These are phyloP conservation scores for Taeniopygia guttata DNA, from an alignment of 2,797 vertebrate species.

Conservation along the genomic window DNA sequence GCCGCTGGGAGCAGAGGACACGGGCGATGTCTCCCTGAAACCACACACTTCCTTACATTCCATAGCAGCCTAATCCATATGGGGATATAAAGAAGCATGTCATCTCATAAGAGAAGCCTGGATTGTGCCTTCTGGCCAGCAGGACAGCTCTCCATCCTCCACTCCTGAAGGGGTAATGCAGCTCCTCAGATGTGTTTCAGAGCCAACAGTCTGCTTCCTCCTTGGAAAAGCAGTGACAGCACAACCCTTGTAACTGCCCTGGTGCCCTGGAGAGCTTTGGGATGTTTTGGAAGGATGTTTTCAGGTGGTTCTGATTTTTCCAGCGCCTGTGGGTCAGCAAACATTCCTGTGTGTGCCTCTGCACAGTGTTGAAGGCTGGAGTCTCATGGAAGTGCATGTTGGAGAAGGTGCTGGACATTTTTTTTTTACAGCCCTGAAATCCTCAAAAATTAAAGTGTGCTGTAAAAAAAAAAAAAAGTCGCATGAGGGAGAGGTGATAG, in stretches of 20 bases:
- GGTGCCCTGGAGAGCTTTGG: not conserved
- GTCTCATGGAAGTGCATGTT: not conserved
- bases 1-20: not conserved
- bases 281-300: not conserved
- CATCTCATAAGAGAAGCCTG: conserved; percentile 74
- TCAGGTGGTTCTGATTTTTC: not conserved
- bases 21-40: conserved; percentile 77
- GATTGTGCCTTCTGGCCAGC: not conserved
- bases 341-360: not conserved
- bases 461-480: not conserved
- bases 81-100: conserved; percentile 99
- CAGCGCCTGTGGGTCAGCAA: not conserved
- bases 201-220: not conserved
- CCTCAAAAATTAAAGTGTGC: not conserved
- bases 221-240: not conserved
- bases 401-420: not conserved
- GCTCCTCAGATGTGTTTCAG: not conserved
- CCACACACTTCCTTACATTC: conserved; percentile 99
- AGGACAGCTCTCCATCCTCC: not conserved
- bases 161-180: not conserved
- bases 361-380: not conserved
- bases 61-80: conserved; percentile 96
- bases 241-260: not conserved
- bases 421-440: not conserved
- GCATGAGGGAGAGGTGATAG: not conserved